These are phyloP conservation scores for Myxocyprinus asiaticus DNA, from an alignment of 2,113 vertebrate genomes.

Conservation along the genomic window DNA sequence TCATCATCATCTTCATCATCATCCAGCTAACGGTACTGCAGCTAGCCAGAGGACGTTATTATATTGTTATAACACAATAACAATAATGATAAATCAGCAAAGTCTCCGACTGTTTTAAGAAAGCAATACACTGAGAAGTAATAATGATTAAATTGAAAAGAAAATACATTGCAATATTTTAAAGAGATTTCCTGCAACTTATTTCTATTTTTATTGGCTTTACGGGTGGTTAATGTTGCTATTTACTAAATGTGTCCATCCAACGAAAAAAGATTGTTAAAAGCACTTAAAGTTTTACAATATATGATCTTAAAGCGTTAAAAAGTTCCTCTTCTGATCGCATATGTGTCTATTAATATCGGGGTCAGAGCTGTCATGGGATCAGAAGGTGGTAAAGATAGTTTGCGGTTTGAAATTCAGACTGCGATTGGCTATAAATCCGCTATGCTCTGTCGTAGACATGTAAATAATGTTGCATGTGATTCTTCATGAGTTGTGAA, in stretches of 20 bases:
- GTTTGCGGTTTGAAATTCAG: no score
- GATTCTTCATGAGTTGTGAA: no score
- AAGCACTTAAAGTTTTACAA: background rate
- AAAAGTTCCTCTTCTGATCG: background rate
- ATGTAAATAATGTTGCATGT: no score
- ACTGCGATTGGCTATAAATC: no score
- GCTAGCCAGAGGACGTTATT: constrained; percentile 1
- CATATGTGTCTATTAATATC: background rate
- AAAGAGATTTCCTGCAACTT: background rate
- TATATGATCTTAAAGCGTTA: background rate
- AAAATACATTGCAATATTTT: background rate
- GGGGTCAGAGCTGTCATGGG: constrained; percentile 1
- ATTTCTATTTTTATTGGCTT: background rate
- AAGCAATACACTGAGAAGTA: background rate
- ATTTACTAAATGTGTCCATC: background rate
- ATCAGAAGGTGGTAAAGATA: background rate
- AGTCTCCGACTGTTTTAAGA: background rate
- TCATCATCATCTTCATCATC: constrained; percentile 9
- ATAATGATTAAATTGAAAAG: background rate
- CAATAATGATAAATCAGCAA: no score
- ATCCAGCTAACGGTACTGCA: constrained; percentile 16
- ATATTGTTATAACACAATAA: background rate
- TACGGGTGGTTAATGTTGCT: background rate
- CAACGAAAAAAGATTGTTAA: background rate
- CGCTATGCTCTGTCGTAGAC: no score